Evolutionary conservation across 2,113 vertebrate species (phyloP), one percentile per base, ranked within the genome.

Genomic region (Vidua macroura): DNA sequence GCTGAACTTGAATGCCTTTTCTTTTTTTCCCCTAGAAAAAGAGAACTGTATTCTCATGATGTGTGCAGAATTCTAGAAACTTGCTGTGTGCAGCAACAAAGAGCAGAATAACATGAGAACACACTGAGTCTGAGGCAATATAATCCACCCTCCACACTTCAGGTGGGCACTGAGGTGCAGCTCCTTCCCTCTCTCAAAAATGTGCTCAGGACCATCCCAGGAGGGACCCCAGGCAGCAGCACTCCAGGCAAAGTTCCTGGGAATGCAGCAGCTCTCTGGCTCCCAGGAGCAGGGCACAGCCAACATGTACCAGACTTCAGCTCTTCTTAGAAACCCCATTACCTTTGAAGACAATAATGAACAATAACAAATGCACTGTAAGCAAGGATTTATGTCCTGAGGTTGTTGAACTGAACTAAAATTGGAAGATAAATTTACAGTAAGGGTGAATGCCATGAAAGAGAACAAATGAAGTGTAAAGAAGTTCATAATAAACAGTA

Each of bases 261-360:
- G 63, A 88, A 13, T 14, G 21, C n/a, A 46, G 28, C 33, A 67
- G 11, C 15, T 9, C 39, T 39, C 30, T 41, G 44, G 41, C 41
- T 69, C 37, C 56, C 67, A 58, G 31, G 30, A 55, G 58, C 39
- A 68, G 56, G 49, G 48, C 62, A 91, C 30, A 70, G 55, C 30
- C 0, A 1, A 35, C 41, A 13, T 1, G 0, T 1, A 43, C 25
- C 33, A 80, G 19, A 48, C 19, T 12, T 21, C 37, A 89, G 21
- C 27, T 17, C 13, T 52, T 88, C 25, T 33, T 11, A 49, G 31
- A 86, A 46, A 73, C 19, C 19, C 37, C 37, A 15, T 15, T 28
- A 18, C n/a, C 41, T 52, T 0, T 62, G 18, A 74, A 53, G 13
- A 41, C 22, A 30, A 35, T 9, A 21, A 68, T 49, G 49, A 78